phyloP scores from a whole-genome alignment of 2,888 invertebrate genomes.

The Drosophila prolongata region DNA sequence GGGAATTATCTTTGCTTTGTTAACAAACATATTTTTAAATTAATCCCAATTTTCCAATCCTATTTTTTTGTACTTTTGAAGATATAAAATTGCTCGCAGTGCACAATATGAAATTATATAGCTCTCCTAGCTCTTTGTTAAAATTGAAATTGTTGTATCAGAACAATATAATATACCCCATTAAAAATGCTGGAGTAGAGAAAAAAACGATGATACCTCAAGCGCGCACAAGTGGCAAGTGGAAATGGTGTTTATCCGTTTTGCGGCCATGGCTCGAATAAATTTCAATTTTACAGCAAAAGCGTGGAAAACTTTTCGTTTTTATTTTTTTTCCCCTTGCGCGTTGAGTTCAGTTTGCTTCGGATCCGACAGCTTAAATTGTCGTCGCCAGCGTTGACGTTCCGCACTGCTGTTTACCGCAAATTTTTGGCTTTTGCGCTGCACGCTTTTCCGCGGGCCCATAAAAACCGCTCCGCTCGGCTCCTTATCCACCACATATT shows the following conservation, averaged over 20 bases:
- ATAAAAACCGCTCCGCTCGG: conserved; percentile 7
- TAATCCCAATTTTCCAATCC: too few relatives aligned
- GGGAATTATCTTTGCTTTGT: too few relatives aligned
- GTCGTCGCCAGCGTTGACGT: conserved; percentile 57
- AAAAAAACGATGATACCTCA: conserved; percentile 15
- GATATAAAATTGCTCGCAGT: too few relatives aligned
- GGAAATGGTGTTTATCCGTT: conserved; percentile 75
- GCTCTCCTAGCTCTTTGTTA: too few relatives aligned
- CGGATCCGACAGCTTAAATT: conserved; percentile 66
- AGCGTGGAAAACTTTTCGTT: conserved; percentile 49
- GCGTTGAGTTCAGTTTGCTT: conserved; percentile 24
- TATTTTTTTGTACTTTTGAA: too few relatives aligned
- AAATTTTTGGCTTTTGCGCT: conserved; percentile 71
- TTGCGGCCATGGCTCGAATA: conserved; percentile 58
- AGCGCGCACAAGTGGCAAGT: conserved; percentile 65
- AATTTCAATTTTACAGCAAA: conserved; percentile 73
- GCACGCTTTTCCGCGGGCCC: conserved; percentile 54
- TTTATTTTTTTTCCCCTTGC: conserved; percentile 9
- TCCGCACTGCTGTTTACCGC: conserved; percentile 64
- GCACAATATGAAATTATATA: too few relatives aligned
- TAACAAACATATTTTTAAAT: too few relatives aligned
- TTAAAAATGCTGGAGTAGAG: neutral
- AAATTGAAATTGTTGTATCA: neutral
- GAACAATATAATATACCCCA: too few relatives aligned
- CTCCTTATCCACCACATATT: conserved; percentile 2